Percentiles rank a stretch among this genome's conserved stretches.
phyloP scores from a whole-genome alignment of 2,888 invertebrate species.

The Drosophila glabriapex region DNA sequence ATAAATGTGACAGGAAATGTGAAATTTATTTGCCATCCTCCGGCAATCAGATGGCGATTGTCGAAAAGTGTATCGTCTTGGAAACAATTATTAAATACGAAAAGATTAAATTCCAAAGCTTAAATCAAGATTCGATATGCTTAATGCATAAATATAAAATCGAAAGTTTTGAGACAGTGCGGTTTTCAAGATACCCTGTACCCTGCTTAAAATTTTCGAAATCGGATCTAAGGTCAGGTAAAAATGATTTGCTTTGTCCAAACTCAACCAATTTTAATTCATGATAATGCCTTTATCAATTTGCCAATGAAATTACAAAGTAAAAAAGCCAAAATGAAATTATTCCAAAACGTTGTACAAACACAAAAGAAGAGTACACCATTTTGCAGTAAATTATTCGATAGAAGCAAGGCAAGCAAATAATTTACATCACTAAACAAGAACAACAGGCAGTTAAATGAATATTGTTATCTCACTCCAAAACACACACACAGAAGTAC shows the following conservation, averaged over 20 bases:
- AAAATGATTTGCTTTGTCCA: background rate
- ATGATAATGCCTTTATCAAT: background rate
- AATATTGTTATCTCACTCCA: conserved; percentile 6
- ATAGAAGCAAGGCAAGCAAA: conserved; percentile 13
- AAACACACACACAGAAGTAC: background rate
- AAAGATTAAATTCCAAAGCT: background rate
- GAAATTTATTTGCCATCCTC: conserved; percentile 48
- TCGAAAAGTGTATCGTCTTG: conserved; percentile 13
- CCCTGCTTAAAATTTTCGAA: too few species aligned
- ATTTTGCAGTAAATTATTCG: background rate
- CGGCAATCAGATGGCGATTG: conserved; percentile 19
- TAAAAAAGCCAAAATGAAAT: background rate
- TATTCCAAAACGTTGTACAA: background rate
- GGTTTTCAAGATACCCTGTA: background rate
- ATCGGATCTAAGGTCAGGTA: too few species aligned
- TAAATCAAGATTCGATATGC: background rate
- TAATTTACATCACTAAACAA: conserved; percentile 11
- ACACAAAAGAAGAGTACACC: background rate
- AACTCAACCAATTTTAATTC: background rate
- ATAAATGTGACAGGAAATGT: conserved; percentile 53
- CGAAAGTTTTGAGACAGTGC: background rate
- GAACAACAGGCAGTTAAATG: conserved; percentile 5
- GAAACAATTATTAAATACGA: conserved; percentile 17
- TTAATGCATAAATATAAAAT: background rate
- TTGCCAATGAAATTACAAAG: background rate